These are phyloP conservation scores for Abscondita cerata DNA, from an alignment of 2,888 invertebrate species.

Conservation along the genomic window DNA sequence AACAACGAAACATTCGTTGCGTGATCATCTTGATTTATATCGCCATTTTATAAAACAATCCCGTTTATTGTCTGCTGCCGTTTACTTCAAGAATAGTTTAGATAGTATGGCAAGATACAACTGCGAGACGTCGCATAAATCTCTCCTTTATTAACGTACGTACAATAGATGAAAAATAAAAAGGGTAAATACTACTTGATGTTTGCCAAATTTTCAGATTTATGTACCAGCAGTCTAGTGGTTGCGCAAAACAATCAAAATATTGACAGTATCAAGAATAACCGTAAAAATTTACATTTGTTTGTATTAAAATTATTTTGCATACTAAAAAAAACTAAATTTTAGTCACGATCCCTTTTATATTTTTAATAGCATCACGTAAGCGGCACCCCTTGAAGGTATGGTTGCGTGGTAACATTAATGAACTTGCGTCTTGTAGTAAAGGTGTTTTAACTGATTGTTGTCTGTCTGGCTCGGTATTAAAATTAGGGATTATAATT, in stretches of 20 bases:
- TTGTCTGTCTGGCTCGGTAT: constrained; percentile 23
- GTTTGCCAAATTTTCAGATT: not conserved
- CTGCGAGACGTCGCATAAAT: constrained; percentile 25
- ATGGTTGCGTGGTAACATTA: constrained; percentile 17
- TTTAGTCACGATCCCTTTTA: constrained; percentile 27
- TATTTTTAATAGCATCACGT: constrained; percentile 30
- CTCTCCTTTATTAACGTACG: constrained; percentile 26
- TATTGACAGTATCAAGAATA: constrained; percentile 2
- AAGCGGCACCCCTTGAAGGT: constrained; percentile 14
- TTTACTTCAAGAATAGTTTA: constrained; percentile 31
- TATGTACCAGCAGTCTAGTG: not conserved
- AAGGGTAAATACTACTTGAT: not conserved
- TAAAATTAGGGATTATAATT: constrained; percentile 24
- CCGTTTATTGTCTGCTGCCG: constrained; percentile 32
- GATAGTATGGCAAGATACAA: constrained; percentile 21
- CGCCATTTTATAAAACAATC: constrained; percentile 37
- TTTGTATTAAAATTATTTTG: constrained; percentile 9
- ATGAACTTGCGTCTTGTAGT: constrained; percentile 17
- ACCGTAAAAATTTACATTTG: constrained; percentile 8
- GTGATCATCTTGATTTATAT: constrained; percentile 33
- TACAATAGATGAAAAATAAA: constrained; percentile 25
- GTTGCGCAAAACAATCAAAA: not conserved
- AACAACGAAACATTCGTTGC: constrained; percentile 22
- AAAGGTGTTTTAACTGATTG: constrained; percentile 22
- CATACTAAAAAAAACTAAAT: constrained; percentile 22